A percentile compares a stretch with the other conserved stretches of the same genome.
These are phyloP conservation scores for Microctonus hyperodae DNA, from an alignment of 2,888 invertebrate genomes.

Conservation along the genomic window DNA sequence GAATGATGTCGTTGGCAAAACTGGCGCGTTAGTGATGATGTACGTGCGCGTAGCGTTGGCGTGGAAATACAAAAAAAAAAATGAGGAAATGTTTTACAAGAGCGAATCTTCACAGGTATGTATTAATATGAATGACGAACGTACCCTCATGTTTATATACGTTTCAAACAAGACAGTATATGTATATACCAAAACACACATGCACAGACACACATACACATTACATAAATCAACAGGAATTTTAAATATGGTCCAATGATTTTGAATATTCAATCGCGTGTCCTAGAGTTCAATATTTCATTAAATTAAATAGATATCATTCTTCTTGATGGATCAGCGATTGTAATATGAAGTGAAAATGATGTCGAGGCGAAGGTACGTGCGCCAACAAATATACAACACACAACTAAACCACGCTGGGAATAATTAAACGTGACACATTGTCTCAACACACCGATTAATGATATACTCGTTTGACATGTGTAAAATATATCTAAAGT, in stretches of 20 bases:
- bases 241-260: background rate
- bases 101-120: conserved; percentile 50
- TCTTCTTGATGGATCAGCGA: conserved; percentile 4
- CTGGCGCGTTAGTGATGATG: conserved; percentile 43
- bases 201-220: background rate
- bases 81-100: conserved; percentile 42
- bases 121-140: conserved; percentile 57
- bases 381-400: background rate
- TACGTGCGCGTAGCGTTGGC: conserved; percentile 25
- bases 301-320: conserved; percentile 3
- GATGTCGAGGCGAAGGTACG: conserved; percentile 1
- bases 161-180: conserved; percentile 3
- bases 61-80: conserved; percentile 22
- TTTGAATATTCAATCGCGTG: background rate
- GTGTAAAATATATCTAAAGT: background rate
- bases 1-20: conserved; percentile 41
- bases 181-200: too few species aligned
- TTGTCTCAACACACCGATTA: conserved; percentile 5
- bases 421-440: conserved; percentile 17
- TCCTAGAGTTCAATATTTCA: conserved; percentile 7
- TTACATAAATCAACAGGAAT: background rate
- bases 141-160: conserved; percentile 44
- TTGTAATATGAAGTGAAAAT: conserved; percentile 6
- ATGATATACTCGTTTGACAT: background rate
- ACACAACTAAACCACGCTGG: background rate